Evolutionary conservation across 1,140 invertebrate genomes (phyloP).

Genomic region (Megalonaias nervosa): DNA sequence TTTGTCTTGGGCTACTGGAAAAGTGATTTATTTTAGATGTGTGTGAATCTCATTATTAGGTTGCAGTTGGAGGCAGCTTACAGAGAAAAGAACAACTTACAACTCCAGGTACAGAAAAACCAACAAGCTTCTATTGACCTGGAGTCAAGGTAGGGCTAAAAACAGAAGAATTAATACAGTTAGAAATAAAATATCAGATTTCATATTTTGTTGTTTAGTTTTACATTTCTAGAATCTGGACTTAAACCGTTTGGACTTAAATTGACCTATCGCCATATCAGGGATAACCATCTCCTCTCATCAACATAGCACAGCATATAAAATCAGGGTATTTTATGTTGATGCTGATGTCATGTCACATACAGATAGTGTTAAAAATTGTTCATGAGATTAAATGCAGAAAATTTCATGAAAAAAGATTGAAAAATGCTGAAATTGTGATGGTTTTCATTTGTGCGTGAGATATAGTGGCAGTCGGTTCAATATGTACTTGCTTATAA

Average conservation of each 20-base stretch:
- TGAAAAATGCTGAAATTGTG: no score
- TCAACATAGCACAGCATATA: neutral
- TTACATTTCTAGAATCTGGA: neutral
- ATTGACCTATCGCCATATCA: neutral
- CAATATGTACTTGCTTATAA: no score
- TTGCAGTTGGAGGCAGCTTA: slow-evolving; percentile 40
- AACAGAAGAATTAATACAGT: neutral
- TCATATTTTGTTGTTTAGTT: neutral
- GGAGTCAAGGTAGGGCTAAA: slow-evolving; percentile 49
- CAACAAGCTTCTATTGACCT: slow-evolving; percentile 44
- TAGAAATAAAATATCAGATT: neutral
- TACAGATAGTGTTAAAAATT: no score
- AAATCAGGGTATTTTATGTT: neutral
- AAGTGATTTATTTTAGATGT: no score
- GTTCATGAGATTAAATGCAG: no score
- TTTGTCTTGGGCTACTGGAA: no score
- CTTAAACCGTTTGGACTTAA: neutral
- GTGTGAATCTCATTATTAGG: slow-evolving; percentile 34
- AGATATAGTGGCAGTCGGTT: no score
- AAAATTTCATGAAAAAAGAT: no score
- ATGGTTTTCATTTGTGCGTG: no score
- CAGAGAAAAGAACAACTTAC: slow-evolving; percentile 44
- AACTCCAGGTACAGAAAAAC: slow-evolving; percentile 52
- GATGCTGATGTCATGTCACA: no score
- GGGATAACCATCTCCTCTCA: neutral